A percentile compares a stretch with the other conserved stretches of the same genome.
phyloP scores from a whole-genome alignment of 2,797 vertebrate genomes.

The Dromococcyx pavoninus region DNA sequence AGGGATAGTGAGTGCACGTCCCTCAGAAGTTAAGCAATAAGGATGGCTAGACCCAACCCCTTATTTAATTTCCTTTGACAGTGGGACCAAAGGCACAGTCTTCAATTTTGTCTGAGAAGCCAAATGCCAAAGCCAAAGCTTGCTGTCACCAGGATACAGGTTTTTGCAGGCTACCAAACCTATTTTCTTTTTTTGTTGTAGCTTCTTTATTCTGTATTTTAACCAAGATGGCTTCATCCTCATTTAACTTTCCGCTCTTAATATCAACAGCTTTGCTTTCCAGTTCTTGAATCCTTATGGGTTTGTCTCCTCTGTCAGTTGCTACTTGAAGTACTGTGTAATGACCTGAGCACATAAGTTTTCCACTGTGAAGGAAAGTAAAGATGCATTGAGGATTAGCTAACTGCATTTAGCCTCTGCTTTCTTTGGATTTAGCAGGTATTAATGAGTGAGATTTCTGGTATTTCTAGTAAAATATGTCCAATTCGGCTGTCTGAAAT shows the following conservation, averaged over 20 bases:
- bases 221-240: background rate
- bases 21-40: background rate
- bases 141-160: background rate
- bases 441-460: background rate
- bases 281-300: background rate
- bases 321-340: background rate
- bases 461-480: background rate
- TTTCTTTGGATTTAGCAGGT: background rate
- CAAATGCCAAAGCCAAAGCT: background rate
- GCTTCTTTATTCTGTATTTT: background rate
- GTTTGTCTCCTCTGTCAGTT: background rate
- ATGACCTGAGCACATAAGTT: background rate
- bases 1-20: background rate
- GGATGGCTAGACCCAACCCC: background rate
- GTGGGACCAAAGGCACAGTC: accelerated
- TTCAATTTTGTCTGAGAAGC: background rate
- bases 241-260: background rate
- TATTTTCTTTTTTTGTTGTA: background rate
- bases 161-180: background rate
- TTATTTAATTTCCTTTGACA: background rate
- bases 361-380: background rate
- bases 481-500: background rate
- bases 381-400: background rate
- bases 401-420: background rate
- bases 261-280: background rate